Evolutionary conservation across 1,140 invertebrate species (phyloP).

Genomic region (Brachionus rotundiformis): DNA sequence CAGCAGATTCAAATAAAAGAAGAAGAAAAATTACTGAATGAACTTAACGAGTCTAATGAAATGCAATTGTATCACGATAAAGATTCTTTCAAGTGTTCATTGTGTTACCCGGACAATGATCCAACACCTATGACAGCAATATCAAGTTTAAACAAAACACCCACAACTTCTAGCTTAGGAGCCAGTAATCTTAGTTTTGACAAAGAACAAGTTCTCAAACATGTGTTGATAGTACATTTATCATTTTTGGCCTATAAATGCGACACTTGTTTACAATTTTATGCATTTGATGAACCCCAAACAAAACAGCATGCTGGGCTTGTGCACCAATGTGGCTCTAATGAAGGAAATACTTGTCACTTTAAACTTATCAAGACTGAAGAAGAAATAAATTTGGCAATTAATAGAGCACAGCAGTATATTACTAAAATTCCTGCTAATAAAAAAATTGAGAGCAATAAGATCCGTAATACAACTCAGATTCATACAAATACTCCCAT

Average conservation of each 20-base stretch:
- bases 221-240: slow-evolving; percentile 46
- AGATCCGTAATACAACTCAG: background rate
- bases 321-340: slow-evolving; percentile 30
- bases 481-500: background rate
- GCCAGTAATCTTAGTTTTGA: slow-evolving; percentile 43
- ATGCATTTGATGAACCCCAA: slow-evolving; percentile 49
- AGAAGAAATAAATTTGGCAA: slow-evolving; percentile 49
- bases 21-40: slow-evolving; percentile 25
- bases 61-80: slow-evolving; percentile 38
- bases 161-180: background rate
- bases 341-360: slow-evolving; percentile 4
- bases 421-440: slow-evolving; percentile 37
- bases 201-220: slow-evolving; percentile 50
- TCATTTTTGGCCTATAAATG: slow-evolving; percentile 52
- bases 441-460: background rate
- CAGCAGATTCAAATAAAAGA: slow-evolving; percentile 27
- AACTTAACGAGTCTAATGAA: slow-evolving; percentile 37
- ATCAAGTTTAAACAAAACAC: background rate
- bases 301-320: slow-evolving; percentile 43
- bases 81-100: slow-evolving; percentile 42
- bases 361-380: slow-evolving; percentile 50
- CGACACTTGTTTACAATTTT: slow-evolving; percentile 41
- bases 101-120: slow-evolving; percentile 34
- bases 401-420: slow-evolving; percentile 44
- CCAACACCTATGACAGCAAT: background rate